Base-by-base conservation (phyloP, 2,888 invertebrate species). In the Latrodectus elegans region DNA sequence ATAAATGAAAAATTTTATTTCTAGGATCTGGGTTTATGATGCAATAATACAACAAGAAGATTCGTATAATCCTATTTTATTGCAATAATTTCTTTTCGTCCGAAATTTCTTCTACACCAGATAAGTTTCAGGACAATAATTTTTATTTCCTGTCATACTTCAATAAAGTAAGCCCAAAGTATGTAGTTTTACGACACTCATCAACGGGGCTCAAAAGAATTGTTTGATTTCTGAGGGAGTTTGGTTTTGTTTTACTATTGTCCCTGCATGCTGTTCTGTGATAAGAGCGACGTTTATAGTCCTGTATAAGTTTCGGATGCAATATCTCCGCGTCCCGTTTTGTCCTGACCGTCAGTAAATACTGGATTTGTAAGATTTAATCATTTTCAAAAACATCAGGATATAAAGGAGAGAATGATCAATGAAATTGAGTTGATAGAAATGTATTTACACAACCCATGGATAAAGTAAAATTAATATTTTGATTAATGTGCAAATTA, bases 101-200 rank as follows among this genome's bases (percentile, higher is more conserved):
- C 80, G 26, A 73, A 38, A 38, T 73, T 52, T 49, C 68, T 17
- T 60, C 70, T 60, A 83, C 17, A 71, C 76, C 49, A 70, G 76
- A 76, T 75, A 71, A 76, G 71, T 76, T 76, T 26, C 64, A 53
- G 71, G 71, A 76, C 64, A 76, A 83, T 76, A 60, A 71, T 26
- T 83, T 83, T 83, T 83, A 83, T 64, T 71, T 71, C 64, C 64
- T 71, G 83, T 55, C 83, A 76, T 60, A 17, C 51, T 60, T 75
- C 83, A 70, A 76, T 83, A 83, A 83, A 83, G 71, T 22, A 71
- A 60, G 76, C 64, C 60, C 64, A 55, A 38, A 55, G 53, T 51
- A 60, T 51, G 1, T 53, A 51, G 22, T 68, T 83, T 83, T 83
- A 76, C 52, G 83, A 76, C 26, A n/a, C n/a, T 76, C 52, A 49